A percentile compares a stretch with the other conserved stretches of the same genome.
Conservation (phyloP, 2,797 vertebrate species). For the Chelon auratus region DNA sequence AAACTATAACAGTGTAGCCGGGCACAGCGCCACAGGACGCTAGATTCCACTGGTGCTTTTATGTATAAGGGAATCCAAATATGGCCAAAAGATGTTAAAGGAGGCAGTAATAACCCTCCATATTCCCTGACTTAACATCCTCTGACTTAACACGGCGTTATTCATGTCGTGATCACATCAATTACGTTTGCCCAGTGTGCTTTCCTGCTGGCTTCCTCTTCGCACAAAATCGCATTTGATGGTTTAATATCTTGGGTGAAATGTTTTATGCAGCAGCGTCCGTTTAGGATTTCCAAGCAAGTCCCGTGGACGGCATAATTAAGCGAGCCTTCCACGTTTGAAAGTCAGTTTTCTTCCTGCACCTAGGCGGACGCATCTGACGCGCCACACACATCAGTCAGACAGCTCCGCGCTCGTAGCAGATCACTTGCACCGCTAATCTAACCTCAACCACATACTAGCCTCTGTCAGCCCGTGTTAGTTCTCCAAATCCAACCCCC, state of each 20-base stretch:
- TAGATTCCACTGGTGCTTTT: conserved; percentile 8
- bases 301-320: neutral
- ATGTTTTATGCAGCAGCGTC: conserved; percentile 6
- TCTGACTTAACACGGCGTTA: neutral
- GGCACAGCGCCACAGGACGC: neutral
- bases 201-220: conserved; percentile 7
- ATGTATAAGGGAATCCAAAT: conserved; percentile 4
- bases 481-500: conserved; percentile 45
- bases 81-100: conserved; percentile 6
- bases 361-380: conserved; percentile 17
- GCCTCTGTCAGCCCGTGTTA: conserved; percentile 60
- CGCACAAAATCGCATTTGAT: conserved; percentile 32
- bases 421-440: conserved; percentile 46
- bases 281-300: neutral
- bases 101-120: conserved; percentile 25
- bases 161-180: conserved; percentile 27
- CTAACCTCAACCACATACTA: conserved; percentile 50
- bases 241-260: conserved; percentile 4
- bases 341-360: conserved; percentile 15
- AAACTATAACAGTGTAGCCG: neutral
- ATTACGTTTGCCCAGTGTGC: conserved; percentile 10
- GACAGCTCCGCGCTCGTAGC: conserved; percentile 9
- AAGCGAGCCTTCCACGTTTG: neutral
- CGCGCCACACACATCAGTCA: conserved; percentile 7
- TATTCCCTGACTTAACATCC: conserved; percentile 11